Evolutionary conservation across 1,140 invertebrate genomes (phyloP).

Genomic region (Aphaenogaster ashmeadi): DNA sequence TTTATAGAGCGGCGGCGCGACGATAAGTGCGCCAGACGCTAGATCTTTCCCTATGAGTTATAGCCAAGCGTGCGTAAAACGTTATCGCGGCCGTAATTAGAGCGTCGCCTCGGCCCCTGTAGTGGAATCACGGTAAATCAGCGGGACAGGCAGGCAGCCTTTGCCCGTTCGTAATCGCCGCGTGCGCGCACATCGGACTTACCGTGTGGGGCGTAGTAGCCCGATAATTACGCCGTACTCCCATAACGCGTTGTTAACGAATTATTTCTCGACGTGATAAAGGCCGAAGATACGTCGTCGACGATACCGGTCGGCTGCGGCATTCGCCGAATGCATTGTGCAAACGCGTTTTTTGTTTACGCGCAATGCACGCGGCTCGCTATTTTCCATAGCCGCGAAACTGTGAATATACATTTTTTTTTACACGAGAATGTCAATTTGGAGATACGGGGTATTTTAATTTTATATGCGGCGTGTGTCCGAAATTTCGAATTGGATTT

Average conservation of each 20-base stretch:
- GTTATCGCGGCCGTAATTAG: constrained; percentile 81
- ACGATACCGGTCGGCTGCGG: constrained; percentile 30
- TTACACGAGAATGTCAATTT: constrained; percentile 35
- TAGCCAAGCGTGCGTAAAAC: constrained; percentile 80
- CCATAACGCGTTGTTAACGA: constrained; percentile 80
- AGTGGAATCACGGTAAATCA: constrained; percentile 75
- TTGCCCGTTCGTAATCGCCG: constrained; percentile 44
- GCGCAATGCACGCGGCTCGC: background rate
- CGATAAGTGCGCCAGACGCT: constrained; percentile 72
- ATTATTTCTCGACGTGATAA: constrained; percentile 79
- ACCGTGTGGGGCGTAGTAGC: constrained; percentile 50
- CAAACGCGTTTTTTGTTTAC: constrained; percentile 52
- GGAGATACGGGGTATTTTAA: constrained; percentile 8
- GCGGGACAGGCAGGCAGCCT: constrained; percentile 37
- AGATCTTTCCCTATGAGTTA: constrained; percentile 77
- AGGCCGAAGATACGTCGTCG: constrained; percentile 68
- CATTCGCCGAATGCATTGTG: constrained; percentile 10
- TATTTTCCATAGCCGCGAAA: constrained; percentile 27
- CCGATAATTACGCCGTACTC: constrained; percentile 80
- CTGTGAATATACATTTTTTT: constrained; percentile 29
- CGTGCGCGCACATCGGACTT: constrained; percentile 51
- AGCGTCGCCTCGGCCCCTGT: constrained; percentile 46
- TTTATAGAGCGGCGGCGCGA: constrained; percentile 70
- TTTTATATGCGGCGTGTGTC: constrained; percentile 31
- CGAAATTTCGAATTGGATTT: constrained; percentile 20